phyloP scores from a whole-genome alignment of 2,797 vertebrate species.

The Epinephelus malabaricus region DNA sequence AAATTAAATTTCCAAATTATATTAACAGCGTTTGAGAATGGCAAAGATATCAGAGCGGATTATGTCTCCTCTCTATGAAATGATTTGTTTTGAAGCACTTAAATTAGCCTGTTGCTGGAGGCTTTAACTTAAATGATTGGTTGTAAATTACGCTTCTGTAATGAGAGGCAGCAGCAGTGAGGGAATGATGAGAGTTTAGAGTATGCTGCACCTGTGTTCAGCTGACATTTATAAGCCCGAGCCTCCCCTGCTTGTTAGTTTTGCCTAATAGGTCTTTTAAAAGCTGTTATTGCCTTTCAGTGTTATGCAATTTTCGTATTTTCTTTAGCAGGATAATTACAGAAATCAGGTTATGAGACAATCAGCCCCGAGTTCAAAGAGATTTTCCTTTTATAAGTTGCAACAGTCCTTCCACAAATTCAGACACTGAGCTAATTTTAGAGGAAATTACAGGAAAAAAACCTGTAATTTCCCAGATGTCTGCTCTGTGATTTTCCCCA shows the following conservation, averaged over 20 bases:
- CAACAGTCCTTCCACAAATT: constrained; percentile 40
- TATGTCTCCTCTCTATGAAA: constrained; percentile 30
- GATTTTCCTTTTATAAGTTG: constrained; percentile 37
- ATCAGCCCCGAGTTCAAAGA: constrained; percentile 25
- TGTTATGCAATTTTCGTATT: constrained; percentile 59
- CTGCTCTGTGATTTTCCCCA: constrained; percentile 18
- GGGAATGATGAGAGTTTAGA: constrained; percentile 28
- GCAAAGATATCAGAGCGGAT: constrained; percentile 10
- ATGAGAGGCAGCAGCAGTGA: constrained; percentile 55
- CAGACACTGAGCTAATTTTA: constrained; percentile 42
- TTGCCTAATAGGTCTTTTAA: constrained; percentile 62
- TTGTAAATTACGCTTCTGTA: constrained; percentile 57
- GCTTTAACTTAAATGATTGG: constrained; percentile 46
- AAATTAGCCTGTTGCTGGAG: constrained; percentile 56
- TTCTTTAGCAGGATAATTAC: constrained; percentile 70
- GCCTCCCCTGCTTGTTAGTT: constrained; percentile 48
- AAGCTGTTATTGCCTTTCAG: constrained; percentile 50
- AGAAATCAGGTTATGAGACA: constrained; percentile 55
- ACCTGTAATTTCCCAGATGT: constrained; percentile 56
- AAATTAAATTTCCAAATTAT: constrained; percentile 43
- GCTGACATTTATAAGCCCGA: constrained; percentile 51
- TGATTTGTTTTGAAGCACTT: constrained; percentile 46
- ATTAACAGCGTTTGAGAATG: constrained; percentile 22
- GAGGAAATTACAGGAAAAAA: constrained; percentile 28
- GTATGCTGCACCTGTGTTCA: constrained; percentile 68